phyloP scores from a whole-genome alignment of 2,888 invertebrate species.

The Nycteola revayana region DNA sequence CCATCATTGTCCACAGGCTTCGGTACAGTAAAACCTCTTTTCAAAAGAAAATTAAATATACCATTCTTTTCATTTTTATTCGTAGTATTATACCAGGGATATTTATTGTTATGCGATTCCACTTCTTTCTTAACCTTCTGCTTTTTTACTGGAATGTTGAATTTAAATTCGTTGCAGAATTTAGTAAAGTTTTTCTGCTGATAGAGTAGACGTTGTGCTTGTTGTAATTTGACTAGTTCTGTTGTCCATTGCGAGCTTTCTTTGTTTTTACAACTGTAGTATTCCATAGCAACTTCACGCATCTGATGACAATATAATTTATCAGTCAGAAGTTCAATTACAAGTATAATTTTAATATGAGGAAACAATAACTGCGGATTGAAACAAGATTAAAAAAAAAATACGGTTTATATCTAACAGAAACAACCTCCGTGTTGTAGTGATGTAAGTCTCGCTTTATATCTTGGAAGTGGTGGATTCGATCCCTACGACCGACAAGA shows the following conservation, averaged over 20 bases:
- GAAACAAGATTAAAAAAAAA: too few species aligned
- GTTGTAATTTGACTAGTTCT: conserved; percentile 67
- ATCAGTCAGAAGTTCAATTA: too few species aligned
- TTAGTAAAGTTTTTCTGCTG: conserved; percentile 63
- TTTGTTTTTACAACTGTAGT: conserved; percentile 85
- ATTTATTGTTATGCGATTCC: conserved; percentile 64
- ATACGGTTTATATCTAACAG: too few species aligned
- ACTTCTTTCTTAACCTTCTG: conserved; percentile 50
- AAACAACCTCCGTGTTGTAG: too few species aligned
- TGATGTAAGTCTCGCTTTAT: too few species aligned
- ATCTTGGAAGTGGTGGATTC: too few species aligned
- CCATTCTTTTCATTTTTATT: conserved; percentile 53
- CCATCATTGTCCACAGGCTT: conserved; percentile 47
- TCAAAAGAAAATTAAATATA: conserved; percentile 57
- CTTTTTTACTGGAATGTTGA: conserved; percentile 49
- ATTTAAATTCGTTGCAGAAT: conserved; percentile 60
- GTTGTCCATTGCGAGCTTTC: conserved; percentile 69
- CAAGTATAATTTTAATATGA: too few species aligned
- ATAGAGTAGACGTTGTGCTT: conserved; percentile 63
- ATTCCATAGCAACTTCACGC: conserved; percentile 87
- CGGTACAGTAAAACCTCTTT: conserved; percentile 53
- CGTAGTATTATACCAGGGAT: conserved; percentile 67
- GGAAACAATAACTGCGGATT: too few species aligned
- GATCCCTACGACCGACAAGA: too few species aligned
- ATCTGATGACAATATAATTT: too few species aligned